Base-by-base conservation (phyloP, 2,888 invertebrate genomes). In the Muscina levida region DNA sequence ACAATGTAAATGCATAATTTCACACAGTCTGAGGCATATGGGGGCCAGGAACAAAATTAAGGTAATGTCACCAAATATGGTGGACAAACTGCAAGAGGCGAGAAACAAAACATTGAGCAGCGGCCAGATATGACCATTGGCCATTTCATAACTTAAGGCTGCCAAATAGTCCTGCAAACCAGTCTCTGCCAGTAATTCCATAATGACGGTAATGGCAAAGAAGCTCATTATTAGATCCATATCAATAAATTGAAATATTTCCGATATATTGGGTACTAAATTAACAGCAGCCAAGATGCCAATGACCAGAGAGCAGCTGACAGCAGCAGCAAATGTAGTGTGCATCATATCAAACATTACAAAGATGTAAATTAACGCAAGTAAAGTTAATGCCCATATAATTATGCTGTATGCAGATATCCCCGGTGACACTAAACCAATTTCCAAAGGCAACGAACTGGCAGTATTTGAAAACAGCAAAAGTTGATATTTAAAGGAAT, bases 41-140 rank as follows among this genome's bases (percentile, higher is more conserved):
- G 84, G 84, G 0, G 82, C 78, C 2, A 81, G 67, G 6, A 84
- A 65, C n/a, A 84, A n/a, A 5, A 84, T 59, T 13, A 82, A 19
- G 0, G 79, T 17, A n/a, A 84, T 77, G 13, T 73, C 82, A 62
- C 83, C 81, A n/a, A 83, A 71, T 0, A 83, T 3, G 6, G 59
- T 66, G 0, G 82, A 62, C 1, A 75, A 17, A 0, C 79, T 0
- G 0, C 59, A 44, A 0, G 79, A 44, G 3, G 68, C 15, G 19
- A 79, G 10, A 1, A 79, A 70, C 1, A 83, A 4, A 13, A 65
- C 51, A 17, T 84, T 82, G 1, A 85, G 31, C 68, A 84, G 72
- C 6, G 85, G 85, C 85, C 85, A 85, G 19, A 85, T 82, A 22
- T 85, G 85, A 0, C 85, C 85, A 59, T 85, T 82, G 15, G 82